Percentiles rank a stretch among this genome's conserved stretches.
Conservation (phyloP, 2,113 vertebrate species). For the Chrysemys picta region DNA sequence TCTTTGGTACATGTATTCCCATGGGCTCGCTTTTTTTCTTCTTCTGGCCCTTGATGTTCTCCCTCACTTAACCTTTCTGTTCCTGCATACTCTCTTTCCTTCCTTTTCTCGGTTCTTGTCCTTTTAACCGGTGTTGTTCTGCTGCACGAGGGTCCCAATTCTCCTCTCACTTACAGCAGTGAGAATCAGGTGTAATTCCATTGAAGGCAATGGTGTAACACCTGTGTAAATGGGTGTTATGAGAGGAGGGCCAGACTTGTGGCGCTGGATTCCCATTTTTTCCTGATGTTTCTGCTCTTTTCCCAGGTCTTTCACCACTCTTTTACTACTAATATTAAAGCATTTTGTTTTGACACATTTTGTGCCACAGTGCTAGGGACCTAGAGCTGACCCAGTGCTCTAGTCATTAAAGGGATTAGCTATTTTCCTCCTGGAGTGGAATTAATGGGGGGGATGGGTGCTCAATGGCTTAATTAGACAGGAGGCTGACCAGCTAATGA, state of each 20-base stretch:
- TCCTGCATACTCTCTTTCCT: neutral
- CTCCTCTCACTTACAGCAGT: neutral
- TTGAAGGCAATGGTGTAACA: neutral
- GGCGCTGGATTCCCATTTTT: fast-evolving
- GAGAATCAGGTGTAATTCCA: neutral
- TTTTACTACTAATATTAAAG: neutral
- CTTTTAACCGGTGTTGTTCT: neutral
- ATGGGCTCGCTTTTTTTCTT: neutral
- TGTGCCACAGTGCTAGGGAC: neutral
- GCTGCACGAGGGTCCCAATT: neutral
- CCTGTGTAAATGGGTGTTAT: neutral
- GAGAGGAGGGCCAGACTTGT: neutral
- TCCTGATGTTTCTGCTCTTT: neutral
- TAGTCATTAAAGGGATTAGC: neutral
- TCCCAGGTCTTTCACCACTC: neutral
- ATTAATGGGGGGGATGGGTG: neutral
- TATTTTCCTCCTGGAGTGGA: neutral
- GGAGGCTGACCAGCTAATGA: neutral
- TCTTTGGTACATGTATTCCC: neutral
- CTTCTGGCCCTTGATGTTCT: neutral
- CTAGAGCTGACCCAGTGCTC: neutral
- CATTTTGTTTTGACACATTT: neutral
- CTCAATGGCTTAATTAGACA: neutral
- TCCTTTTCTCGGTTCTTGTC: neutral
- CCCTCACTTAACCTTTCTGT: neutral